Conservation (phyloP, 1,140 invertebrate genomes). For the Gonioctena quinquepunctata region DNA sequence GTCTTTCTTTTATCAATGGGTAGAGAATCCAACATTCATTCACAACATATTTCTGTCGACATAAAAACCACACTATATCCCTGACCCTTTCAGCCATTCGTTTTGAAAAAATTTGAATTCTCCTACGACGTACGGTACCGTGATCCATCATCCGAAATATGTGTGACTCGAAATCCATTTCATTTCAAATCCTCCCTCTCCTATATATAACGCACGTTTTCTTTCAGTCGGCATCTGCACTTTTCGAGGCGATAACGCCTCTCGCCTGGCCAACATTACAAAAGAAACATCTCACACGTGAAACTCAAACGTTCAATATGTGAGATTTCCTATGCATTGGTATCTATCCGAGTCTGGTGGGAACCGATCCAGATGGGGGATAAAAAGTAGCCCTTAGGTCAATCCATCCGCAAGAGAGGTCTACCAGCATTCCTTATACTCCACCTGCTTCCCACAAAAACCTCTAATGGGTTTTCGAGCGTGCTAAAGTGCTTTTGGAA, state of each 20-base stretch:
- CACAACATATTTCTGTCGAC: too few relatives aligned
- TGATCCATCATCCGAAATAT: background rate
- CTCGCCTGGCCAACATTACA: background rate
- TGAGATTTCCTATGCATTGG: constrained; percentile 20
- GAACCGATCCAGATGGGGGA: constrained; percentile 28
- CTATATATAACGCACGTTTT: constrained; percentile 1
- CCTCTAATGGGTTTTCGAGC: constrained; percentile 32
- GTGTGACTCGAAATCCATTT: background rate
- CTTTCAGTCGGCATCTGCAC: background rate
- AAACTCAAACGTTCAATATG: constrained; percentile 6
- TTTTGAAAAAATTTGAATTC: too few relatives aligned
- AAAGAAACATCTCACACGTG: background rate
- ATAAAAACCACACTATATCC: too few relatives aligned
- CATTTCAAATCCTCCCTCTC: background rate
- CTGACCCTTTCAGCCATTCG: too few relatives aligned
- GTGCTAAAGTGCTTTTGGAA: constrained; percentile 19
- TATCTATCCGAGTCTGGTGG: constrained; percentile 14
- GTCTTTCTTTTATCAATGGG: too few relatives aligned
- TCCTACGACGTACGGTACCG: too few relatives aligned
- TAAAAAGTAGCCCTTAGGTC: constrained; percentile 33
- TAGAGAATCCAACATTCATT: too few relatives aligned
- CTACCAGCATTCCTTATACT: constrained; percentile 30
- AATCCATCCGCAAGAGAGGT: constrained; percentile 29
- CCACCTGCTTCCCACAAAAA: constrained; percentile 36
- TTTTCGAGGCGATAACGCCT: background rate